Evolutionary conservation across 2,888 invertebrate species (phyloP), one percentile per base, ranked within the genome.

Genomic region (Hydroisotoma schaefferi): DNA sequence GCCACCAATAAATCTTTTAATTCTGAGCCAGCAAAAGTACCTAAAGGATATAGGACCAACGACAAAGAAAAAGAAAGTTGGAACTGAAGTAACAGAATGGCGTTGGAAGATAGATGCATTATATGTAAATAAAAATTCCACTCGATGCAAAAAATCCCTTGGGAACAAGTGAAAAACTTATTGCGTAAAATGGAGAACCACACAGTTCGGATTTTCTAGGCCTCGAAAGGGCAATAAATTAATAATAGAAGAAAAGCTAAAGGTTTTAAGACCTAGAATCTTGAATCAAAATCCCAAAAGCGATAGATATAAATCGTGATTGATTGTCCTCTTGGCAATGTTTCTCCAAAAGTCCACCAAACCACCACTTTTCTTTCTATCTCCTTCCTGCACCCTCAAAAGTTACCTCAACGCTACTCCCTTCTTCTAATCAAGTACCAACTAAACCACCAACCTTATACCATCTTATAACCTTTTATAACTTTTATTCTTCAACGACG

Each of bases 241-340:
- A 72, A 72, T 72, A 70, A 72, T 66, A 67, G 28, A 55, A 57
- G 63, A 57, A 59, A 68, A 64, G 55, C 55, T 62, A 57, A 62
- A 66, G 69, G 63, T 71, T 71, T 69, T 63, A 66, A 69, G 65
- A 55, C 59, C 53, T 43, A 44, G 52, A 58, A 53, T 68, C 57
- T 40, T 56, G 61, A 51, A 62, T 62, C 60, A 68, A 67, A 71
- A 65, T 68, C 71, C 71, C 71, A 65, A 70, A 70, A 72, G 70
- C 71, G 71, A 72, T 72, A 67, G 68, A 69, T 60, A 62, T 67
- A 70, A 70, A 72, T 72, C 51, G 71, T 70, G 71, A 72, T 72
- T 70, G 71, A 72, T 72, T 63, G 67, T 66, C 58, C 71, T 72
- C 67, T 59, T 59, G 69, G 64, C 65, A 66, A 56, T 67, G 57